A percentile compares a stretch with the other conserved stretches of the same genome.
Evolutionary conservation across 1,140 invertebrate species (phyloP).

Genomic region (Acromyrmex charruanus): DNA sequence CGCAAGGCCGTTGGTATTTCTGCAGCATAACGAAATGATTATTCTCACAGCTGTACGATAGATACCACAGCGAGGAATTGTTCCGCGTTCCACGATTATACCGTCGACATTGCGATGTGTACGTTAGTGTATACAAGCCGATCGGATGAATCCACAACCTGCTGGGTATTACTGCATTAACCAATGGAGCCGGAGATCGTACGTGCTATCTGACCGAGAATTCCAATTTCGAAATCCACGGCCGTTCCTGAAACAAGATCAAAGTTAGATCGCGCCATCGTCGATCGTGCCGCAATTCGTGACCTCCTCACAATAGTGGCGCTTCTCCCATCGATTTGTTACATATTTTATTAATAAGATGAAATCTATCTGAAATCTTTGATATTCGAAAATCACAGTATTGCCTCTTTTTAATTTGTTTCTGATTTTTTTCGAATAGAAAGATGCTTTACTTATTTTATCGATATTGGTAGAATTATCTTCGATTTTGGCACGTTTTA

Average conservation of each 20-base stretch:
- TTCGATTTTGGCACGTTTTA: background rate
- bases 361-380: background rate
- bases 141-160: conserved; percentile 64
- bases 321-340: background rate
- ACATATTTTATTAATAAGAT: background rate
- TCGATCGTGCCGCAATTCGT: background rate
- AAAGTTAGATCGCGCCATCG: conserved; percentile 24
- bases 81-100: conserved; percentile 31
- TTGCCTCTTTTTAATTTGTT: background rate
- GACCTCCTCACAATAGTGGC: background rate
- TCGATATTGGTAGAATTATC: background rate
- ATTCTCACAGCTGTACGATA: conserved; percentile 18
- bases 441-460: background rate
- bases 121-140: conserved; percentile 37
- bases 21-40: conserved; percentile 28
- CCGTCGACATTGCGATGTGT: background rate
- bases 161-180: conserved; percentile 50
- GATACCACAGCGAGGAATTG: conserved; percentile 33
- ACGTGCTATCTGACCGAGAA: conserved; percentile 58
- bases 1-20: conserved; percentile 21
- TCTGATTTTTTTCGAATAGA: background rate
- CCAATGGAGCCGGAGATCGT: conserved; percentile 13
- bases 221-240: conserved; percentile 57
- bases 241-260: conserved; percentile 49
- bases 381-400: background rate